Percentiles rank a stretch among this genome's conserved stretches.
phyloP scores from a whole-genome alignment of 2,888 invertebrate genomes.

The Gastracanthus pulcherrimus region DNA sequence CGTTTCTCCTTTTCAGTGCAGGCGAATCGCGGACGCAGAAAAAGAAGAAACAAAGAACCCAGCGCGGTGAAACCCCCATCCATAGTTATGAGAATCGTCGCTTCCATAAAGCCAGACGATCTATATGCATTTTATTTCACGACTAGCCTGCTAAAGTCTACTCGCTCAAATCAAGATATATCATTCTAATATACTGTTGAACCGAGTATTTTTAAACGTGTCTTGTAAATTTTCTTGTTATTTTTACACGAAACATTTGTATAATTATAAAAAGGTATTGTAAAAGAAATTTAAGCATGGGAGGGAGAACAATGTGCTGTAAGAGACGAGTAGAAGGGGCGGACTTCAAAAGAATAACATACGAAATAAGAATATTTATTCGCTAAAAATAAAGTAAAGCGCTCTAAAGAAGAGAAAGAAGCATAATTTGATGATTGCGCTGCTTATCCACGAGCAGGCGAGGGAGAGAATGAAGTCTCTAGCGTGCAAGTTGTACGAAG shows the following conservation, averaged over 20 bases:
- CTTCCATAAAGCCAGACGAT: background rate
- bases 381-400: background rate
- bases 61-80: background rate
- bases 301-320: too few species aligned
- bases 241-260: too few species aligned
- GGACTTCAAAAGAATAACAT: too few species aligned
- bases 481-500: background rate
- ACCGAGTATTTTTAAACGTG: too few species aligned
- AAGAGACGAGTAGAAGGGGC: too few species aligned
- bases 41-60: background rate
- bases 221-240: too few species aligned
- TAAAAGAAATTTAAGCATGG: too few species aligned
- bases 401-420: background rate
- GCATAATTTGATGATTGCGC: conserved; percentile 37
- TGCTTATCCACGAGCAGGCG: background rate
- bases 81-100: background rate
- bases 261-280: too few species aligned
- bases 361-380: background rate
- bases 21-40: background rate
- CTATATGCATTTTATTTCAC: background rate
- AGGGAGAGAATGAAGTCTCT: background rate
- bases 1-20: background rate
- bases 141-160: too few species aligned
- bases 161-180: too few species aligned
- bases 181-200: too few species aligned